Percentiles rank a stretch among this genome's conserved stretches.
These are phyloP conservation scores for Eurois occulta DNA, from an alignment of 2,888 invertebrate species.

Conservation along the genomic window DNA sequence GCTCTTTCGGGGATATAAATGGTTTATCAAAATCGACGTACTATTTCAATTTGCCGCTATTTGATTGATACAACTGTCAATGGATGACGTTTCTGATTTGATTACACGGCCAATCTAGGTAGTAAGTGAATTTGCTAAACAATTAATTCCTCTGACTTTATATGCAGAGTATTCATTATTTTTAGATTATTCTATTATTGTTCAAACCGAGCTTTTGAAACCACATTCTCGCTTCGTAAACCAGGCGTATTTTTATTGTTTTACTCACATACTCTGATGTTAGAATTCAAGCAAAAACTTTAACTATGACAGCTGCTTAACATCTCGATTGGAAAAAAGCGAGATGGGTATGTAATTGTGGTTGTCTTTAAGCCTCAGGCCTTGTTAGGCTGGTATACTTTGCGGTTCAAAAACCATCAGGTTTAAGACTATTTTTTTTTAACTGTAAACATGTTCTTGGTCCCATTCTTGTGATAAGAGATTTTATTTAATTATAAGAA, in stretches of 20 bases:
- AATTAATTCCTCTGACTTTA: neutral
- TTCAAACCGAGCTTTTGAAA: neutral
- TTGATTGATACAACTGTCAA: neutral
- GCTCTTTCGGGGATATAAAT: neutral
- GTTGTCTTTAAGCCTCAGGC: neutral
- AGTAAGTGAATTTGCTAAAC: neutral
- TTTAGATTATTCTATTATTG: neutral
- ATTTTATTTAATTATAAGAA: too few species aligned
- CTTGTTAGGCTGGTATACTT: neutral
- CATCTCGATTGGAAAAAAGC: neutral
- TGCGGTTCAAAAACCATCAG: conserved; percentile 17
- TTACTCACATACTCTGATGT: neutral
- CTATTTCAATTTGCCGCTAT: neutral
- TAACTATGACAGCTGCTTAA: conserved; percentile 11
- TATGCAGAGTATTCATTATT: neutral
- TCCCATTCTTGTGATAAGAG: neutral
- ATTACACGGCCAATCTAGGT: neutral
- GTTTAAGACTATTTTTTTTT: neutral
- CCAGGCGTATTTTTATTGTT: conserved; percentile 3
- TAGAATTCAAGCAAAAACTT: conserved; percentile 34
- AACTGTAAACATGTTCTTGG: neutral
- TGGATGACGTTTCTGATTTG: neutral
- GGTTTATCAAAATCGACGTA: neutral
- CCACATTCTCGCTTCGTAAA: neutral
- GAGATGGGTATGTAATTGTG: conserved; percentile 10